Conservation (phyloP, 2,797 vertebrate genomes). For the Triplophysa bombifrons region DNA sequence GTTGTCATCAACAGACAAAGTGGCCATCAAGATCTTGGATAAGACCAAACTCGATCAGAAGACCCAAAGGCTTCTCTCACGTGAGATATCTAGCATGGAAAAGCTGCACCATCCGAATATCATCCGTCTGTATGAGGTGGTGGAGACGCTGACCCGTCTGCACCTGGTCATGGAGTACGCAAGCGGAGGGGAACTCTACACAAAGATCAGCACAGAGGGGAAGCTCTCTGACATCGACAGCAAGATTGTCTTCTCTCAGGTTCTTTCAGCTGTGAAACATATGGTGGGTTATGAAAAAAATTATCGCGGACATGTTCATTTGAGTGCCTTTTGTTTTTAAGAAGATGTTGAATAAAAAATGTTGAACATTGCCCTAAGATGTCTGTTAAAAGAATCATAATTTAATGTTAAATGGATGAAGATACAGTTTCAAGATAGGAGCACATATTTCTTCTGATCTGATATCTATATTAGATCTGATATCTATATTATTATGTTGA, state of each 20-base stretch:
- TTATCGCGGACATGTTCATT: not conserved
- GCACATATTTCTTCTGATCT: not conserved
- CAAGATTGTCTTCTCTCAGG: conserved; percentile 94
- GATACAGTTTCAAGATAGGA: not conserved
- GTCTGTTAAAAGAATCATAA: not conserved
- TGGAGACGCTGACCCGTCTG: conserved; percentile 92
- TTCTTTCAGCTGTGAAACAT: conserved; percentile 95
- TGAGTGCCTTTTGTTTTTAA: not conserved
- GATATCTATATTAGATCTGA: not conserved
- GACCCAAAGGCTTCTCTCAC: conserved; percentile 90
- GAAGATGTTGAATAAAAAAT: not conserved
- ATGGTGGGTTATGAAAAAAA: conserved; percentile 81
- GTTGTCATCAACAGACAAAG: conserved; percentile 84
- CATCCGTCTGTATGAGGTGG: conserved; percentile 96
- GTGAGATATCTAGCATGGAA: conserved; percentile 98
- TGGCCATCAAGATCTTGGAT: conserved; percentile 98
- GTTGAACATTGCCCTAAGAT: not conserved
- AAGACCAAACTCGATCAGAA: conserved; percentile 97
- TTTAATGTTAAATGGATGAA: not conserved
- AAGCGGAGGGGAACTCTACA: conserved; percentile 93
- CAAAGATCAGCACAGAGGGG: conserved; percentile 91
- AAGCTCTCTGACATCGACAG: conserved; percentile 87
- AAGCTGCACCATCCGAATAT: conserved; percentile 96
- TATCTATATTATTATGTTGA: not conserved
- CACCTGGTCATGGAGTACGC: conserved; percentile 97